Conservation (phyloP, 2,113 vertebrate species). For the Anarrhichthys ocellatus region DNA sequence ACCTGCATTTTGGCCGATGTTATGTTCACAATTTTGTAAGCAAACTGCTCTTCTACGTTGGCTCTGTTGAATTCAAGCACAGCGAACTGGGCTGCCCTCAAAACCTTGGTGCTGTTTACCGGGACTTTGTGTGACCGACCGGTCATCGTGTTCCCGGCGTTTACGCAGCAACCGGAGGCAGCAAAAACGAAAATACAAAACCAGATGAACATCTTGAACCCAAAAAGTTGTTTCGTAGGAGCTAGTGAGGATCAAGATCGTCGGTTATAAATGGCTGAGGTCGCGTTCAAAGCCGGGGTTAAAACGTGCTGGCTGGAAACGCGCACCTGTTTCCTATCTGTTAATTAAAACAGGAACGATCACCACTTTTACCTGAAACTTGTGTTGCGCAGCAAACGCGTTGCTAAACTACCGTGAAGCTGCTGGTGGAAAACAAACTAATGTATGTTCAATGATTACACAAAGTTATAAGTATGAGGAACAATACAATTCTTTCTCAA, state of each 20-base stretch:
- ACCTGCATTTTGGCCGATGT: slow-evolving; percentile 63
- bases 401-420: slow-evolving; percentile 47
- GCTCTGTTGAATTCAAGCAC: slow-evolving; percentile 51
- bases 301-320: background rate
- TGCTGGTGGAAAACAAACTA: slow-evolving; percentile 15
- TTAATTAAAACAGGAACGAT: slow-evolving; percentile 8
- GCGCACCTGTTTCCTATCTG: slow-evolving; percentile 48
- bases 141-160: background rate
- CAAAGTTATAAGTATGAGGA: background rate
- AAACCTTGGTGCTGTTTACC: background rate
- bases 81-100: slow-evolving; percentile 42
- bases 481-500: background rate
- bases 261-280: background rate
- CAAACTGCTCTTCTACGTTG: background rate
- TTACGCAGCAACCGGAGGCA: background rate
- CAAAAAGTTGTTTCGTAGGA: background rate
- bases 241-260: rapidly evolving
- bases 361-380: slow-evolving; percentile 14
- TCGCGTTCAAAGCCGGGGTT: background rate
- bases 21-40: slow-evolving; percentile 35
- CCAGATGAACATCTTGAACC: slow-evolving; percentile 35
- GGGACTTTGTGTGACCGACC: slow-evolving; percentile 12
- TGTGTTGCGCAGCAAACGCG: slow-evolving; percentile 42
- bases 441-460: background rate
- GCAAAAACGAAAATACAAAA: slow-evolving; percentile 9